These are phyloP conservation scores for Cryptoleucopteryx plumbea DNA, from an alignment of 2,113 vertebrate species.

Conservation along the genomic window DNA sequence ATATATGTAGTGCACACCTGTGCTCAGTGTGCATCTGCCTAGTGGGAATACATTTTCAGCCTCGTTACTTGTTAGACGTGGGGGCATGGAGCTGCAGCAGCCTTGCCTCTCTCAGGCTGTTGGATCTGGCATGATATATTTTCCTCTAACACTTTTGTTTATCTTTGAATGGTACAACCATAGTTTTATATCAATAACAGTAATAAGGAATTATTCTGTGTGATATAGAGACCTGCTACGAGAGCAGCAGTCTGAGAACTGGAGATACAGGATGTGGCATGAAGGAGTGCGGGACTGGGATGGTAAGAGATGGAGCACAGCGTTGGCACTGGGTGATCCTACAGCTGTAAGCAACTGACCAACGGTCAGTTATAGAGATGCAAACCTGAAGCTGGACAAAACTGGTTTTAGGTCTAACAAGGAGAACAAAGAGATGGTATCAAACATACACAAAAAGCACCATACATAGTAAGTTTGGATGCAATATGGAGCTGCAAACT, in stretches of 20 bases:
- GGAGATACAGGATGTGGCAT: neutral
- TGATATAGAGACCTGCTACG: fast-evolving
- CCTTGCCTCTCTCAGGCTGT: neutral
- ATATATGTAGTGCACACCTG: neutral
- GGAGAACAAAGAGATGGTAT: neutral
- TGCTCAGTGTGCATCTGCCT: neutral
- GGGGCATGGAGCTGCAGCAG: neutral
- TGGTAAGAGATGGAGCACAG: neutral
- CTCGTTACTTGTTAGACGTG: neutral
- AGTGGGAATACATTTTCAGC: neutral
- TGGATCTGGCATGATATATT: neutral
- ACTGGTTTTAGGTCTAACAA: neutral
- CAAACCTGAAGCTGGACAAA: neutral
- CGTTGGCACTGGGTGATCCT: neutral
- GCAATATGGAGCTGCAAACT: neutral
- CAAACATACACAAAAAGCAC: neutral
- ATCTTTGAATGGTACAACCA: neutral
- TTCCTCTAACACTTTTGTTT: neutral
- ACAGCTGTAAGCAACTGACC: neutral
- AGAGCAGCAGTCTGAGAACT: neutral
- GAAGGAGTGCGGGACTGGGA: neutral
- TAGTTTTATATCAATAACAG: neutral
- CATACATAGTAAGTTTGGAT: neutral
- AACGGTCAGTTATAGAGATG: neutral
- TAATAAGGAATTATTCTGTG: neutral